Evolutionary conservation across 1,140 invertebrate genomes (phyloP).

Genomic region (Cydia splendana): DNA sequence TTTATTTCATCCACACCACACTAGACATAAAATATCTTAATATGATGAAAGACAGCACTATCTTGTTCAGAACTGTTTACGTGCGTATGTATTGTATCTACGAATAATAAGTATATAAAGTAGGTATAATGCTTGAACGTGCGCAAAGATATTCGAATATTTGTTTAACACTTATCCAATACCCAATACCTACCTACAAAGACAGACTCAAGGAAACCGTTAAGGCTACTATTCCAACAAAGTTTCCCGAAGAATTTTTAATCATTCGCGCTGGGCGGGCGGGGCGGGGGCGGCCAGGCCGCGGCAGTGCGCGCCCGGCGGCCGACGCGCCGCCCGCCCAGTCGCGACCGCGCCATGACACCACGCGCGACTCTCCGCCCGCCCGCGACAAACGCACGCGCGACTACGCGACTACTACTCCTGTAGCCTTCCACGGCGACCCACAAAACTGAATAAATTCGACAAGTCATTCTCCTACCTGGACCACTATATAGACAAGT

Average conservation of each 20-base stretch:
- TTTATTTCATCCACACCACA: no score
- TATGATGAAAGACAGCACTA: no score
- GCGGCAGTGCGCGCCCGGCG: conserved; percentile 69
- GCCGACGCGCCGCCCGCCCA: conserved; percentile 65
- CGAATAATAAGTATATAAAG: neutral
- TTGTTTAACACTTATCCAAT: conserved; percentile 2
- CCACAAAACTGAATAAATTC: conserved; percentile 78
- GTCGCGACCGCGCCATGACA: conserved; percentile 65
- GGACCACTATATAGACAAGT: conserved; percentile 77
- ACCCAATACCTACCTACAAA: neutral
- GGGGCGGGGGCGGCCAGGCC: conserved; percentile 62
- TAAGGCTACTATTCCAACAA: conserved; percentile 57
- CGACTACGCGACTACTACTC: conserved; percentile 51
- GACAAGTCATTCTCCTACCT: conserved; percentile 77
- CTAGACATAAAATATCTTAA: no score
- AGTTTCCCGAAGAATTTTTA: conserved; percentile 71
- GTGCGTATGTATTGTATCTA: neutral
- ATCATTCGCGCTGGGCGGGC: conserved; percentile 56
- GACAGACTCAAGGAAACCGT: conserved; percentile 47
- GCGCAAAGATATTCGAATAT: neutral
- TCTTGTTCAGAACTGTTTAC: no score
- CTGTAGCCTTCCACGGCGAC: conserved; percentile 53
- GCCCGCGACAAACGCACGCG: conserved; percentile 39
- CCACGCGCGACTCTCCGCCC: conserved; percentile 51
- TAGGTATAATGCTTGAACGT: neutral